Conservation (phyloP, 1,140 invertebrate genomes). For the Drosophila azteca region DNA sequence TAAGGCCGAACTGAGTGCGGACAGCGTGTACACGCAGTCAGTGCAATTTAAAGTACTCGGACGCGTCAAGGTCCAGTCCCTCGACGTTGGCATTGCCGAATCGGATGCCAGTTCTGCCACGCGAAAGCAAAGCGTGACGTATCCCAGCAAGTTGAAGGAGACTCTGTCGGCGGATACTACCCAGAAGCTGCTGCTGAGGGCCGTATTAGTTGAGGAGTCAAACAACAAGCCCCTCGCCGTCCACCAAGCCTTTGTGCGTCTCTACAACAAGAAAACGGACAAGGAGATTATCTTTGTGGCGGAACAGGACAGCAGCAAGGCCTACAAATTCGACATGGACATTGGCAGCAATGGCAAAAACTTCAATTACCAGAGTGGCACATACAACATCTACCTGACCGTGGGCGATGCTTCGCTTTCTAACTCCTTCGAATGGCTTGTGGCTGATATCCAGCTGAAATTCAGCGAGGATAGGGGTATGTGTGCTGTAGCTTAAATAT, state of each 20-base stretch:
- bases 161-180: conserved; percentile 92
- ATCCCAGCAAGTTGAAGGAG: conserved; percentile 89
- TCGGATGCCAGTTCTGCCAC: conserved; percentile 93
- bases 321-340: conserved; percentile 96
- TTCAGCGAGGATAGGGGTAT: conserved; percentile 85
- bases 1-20: conserved; percentile 90
- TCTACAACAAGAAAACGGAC: conserved; percentile 87
- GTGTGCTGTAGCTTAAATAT: background rate
- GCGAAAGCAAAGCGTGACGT: conserved; percentile 89
- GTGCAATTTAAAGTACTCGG: conserved; percentile 90
- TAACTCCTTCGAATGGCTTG: conserved; percentile 94
- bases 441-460: conserved; percentile 91
- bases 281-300: conserved; percentile 97
- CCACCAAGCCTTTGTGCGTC: conserved; percentile 96
- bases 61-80: conserved; percentile 89
- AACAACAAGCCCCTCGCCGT: conserved; percentile 88
- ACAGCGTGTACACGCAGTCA: conserved; percentile 86
- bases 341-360: conserved; percentile 91
- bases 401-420: conserved; percentile 95
- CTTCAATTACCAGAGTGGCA: conserved; percentile 90
- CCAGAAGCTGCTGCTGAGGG: conserved; percentile 94
- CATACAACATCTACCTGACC: conserved; percentile 93
- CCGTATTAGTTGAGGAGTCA: conserved; percentile 90
- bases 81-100: conserved; percentile 95
- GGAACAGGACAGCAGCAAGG: conserved; percentile 91